Percentiles rank a stretch among this genome's conserved stretches.
phyloP scores from a whole-genome alignment of 2,888 invertebrate species.

The Cylloceria caligata region DNA sequence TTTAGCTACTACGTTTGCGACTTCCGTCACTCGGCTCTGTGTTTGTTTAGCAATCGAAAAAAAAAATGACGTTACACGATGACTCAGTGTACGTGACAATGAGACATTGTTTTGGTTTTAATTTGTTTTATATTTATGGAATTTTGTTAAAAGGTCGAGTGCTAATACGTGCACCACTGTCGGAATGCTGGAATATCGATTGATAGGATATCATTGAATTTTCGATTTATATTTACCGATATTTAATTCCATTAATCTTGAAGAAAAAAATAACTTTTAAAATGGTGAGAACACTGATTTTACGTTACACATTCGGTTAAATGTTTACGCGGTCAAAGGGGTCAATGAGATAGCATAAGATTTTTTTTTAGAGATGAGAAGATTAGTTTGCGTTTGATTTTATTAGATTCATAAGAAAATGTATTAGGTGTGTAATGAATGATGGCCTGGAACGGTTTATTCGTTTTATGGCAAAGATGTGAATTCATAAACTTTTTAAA shows the following conservation, averaged over 20 bases:
- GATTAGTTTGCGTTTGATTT: neutral
- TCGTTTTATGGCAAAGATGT: neutral
- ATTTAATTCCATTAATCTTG: neutral
- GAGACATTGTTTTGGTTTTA: slow-evolving; percentile 26
- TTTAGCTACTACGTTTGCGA: neutral
- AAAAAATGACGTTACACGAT: slow-evolving; percentile 15
- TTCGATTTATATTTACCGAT: neutral
- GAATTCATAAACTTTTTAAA: no score
- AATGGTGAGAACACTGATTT: neutral
- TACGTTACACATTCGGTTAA: neutral
- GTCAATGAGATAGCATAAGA: neutral
- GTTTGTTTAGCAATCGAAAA: slow-evolving; percentile 19
- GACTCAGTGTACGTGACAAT: slow-evolving; percentile 48
- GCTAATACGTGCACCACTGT: neutral
- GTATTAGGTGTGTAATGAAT: neutral
- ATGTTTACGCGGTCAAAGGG: neutral
- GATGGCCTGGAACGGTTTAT: neutral
- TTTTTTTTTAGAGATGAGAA: neutral
- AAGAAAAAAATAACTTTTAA: neutral
- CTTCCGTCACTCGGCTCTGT: neutral
- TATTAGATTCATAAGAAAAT: neutral
- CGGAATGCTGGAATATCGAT: neutral
- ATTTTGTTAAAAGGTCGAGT: neutral
- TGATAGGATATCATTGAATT: neutral
- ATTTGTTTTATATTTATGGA: neutral